Percentiles rank a stretch among this genome's conserved stretches.
These are phyloP conservation scores for Cryptophagus acutangulus DNA, from an alignment of 2,888 invertebrate genomes.

Conservation along the genomic window DNA sequence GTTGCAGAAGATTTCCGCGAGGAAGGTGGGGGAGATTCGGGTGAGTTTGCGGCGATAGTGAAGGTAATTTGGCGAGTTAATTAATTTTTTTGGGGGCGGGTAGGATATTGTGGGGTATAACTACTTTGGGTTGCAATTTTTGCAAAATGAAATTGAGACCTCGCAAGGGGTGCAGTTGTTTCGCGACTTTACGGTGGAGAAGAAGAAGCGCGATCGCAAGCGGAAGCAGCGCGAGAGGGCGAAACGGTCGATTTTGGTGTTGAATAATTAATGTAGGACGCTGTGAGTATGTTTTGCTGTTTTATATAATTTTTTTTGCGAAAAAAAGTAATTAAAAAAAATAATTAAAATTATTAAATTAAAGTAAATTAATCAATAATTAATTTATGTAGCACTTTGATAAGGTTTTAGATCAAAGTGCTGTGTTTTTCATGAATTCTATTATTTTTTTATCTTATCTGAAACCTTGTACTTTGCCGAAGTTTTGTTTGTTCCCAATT, in stretches of 20 bases:
- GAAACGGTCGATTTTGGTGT: constrained; percentile 56
- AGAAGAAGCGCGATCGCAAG: constrained; percentile 60
- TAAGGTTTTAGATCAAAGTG: too few relatives aligned
- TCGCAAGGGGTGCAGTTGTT: constrained; percentile 72
- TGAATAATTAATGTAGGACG: constrained; percentile 24
- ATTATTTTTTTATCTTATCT: too few relatives aligned
- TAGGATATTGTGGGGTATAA: constrained; percentile 84
- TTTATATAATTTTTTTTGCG: too few relatives aligned
- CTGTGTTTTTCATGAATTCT: too few relatives aligned
- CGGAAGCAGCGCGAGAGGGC: constrained; percentile 58
- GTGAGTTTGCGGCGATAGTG: constrained; percentile 46
- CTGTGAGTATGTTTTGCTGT: too few relatives aligned
- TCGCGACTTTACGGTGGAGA: constrained; percentile 64
- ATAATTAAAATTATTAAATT: too few relatives aligned
- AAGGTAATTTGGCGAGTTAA: not conserved
- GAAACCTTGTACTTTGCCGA: too few relatives aligned
- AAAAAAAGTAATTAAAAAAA: too few relatives aligned
- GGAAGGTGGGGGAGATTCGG: constrained; percentile 57
- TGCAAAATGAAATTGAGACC: constrained; percentile 72
- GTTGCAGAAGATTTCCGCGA: constrained; percentile 54
- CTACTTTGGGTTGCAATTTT: constrained; percentile 70
- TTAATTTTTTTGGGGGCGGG: constrained; percentile 36
- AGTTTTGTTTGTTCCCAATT: too few relatives aligned
- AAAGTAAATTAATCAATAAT: too few relatives aligned
- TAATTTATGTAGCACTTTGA: too few relatives aligned